phyloP scores from a whole-genome alignment of 2,113 vertebrate genomes.

The Mionectes macconnelli region DNA sequence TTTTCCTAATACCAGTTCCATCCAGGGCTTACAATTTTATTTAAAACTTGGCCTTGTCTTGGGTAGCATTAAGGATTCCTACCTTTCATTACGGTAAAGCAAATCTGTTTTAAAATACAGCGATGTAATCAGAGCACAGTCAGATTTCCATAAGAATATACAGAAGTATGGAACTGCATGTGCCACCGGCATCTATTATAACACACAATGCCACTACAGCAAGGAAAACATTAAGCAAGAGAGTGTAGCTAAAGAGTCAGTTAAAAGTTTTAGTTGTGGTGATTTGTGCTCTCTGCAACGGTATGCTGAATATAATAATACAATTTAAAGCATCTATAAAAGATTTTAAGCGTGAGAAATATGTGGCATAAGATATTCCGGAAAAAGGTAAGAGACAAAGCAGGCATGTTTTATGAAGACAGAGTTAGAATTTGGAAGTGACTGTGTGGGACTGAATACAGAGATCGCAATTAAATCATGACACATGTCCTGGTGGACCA shows the following conservation, averaged over 20 bases:
- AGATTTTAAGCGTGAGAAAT: not conserved
- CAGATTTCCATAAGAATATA: slow-evolving; percentile 5
- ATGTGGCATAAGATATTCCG: not conserved
- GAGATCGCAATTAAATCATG: not conserved
- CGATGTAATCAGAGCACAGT: not conserved
- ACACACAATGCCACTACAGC: not conserved
- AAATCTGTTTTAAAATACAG: not conserved
- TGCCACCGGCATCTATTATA: not conserved
- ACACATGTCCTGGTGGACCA: not conserved
- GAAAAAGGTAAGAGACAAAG: not conserved
- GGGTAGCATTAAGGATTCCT: not conserved
- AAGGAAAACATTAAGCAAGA: not conserved
- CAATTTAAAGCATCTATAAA: not conserved
- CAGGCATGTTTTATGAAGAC: not conserved
- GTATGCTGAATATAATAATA: not conserved
- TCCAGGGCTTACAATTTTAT: not conserved
- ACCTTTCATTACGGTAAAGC: slow-evolving; percentile 1
- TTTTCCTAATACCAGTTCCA: not conserved
- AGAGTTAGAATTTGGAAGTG: not conserved
- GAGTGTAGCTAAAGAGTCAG: not conserved
- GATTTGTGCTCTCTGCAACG: not conserved
- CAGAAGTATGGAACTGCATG: not conserved
- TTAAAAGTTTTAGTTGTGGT: not conserved
- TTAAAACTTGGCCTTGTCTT: slow-evolving; percentile 21
- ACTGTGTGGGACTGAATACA: not conserved